These are phyloP conservation scores for Tachuris rubrigastra DNA, from an alignment of 2,113 vertebrate species.

Conservation along the genomic window DNA sequence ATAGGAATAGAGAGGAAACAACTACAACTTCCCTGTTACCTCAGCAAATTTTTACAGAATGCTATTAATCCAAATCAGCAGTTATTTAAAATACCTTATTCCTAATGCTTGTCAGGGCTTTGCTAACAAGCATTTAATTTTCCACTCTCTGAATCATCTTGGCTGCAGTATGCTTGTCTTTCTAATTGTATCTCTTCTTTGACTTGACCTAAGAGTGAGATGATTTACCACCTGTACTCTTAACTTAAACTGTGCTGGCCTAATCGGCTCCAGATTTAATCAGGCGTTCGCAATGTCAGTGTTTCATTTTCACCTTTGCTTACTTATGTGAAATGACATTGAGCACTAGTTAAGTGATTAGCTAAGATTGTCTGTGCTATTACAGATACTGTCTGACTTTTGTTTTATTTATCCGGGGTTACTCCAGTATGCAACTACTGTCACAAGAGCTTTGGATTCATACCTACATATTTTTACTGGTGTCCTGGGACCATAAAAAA, in stretches of 20 bases:
- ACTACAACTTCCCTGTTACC: not conserved
- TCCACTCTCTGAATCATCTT: constrained; percentile 7
- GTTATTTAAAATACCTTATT: constrained; percentile 33
- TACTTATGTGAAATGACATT: not conserved
- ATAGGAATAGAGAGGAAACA: not conserved
- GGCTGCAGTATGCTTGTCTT: constrained; percentile 39
- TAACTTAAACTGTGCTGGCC: constrained; percentile 3
- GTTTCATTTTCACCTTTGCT: constrained; percentile 34
- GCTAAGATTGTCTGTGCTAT: not conserved
- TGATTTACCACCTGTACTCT: constrained; percentile 37
- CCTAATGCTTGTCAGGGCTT: not conserved
- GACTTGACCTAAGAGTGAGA: constrained; percentile 35
- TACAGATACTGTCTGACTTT: not conserved
- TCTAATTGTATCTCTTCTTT: constrained; percentile 38
- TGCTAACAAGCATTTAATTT: constrained; percentile 56
- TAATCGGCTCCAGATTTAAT: constrained; percentile 36
- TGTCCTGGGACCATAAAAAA: not conserved
- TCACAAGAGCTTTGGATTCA: not conserved
- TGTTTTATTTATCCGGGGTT: not conserved
- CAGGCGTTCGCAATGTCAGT: not conserved
- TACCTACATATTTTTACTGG: not conserved
- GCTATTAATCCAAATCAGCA: constrained; percentile 25
- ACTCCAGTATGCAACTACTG: not conserved
- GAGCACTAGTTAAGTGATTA: not conserved
- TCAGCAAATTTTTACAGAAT: not conserved